Conservation (phyloP, 2,888 invertebrate genomes). For the Clusia tigrina region DNA sequence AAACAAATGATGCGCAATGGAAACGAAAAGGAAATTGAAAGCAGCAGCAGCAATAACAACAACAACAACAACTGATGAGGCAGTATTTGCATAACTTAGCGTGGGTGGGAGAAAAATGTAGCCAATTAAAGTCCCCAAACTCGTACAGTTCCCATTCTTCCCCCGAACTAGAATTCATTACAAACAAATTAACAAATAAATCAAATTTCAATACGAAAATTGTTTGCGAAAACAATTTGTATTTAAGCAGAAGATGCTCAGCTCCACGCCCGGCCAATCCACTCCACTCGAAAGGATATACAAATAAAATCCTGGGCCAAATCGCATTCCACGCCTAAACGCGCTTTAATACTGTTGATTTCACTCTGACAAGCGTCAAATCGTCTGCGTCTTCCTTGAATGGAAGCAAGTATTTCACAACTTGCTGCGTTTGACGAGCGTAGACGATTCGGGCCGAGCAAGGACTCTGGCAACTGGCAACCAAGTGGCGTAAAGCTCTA, state of each 20-base stretch:
- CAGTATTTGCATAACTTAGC: no score
- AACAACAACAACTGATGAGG: slow-evolving; percentile 38
- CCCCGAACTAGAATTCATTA: slow-evolving; percentile 55
- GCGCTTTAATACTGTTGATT: slow-evolving; percentile 32
- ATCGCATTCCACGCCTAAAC: slow-evolving; percentile 49
- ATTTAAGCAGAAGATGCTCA: slow-evolving; percentile 18
- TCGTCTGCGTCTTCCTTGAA: slow-evolving; percentile 34
- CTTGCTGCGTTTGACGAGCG: background rate
- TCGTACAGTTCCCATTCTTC: slow-evolving; percentile 12
- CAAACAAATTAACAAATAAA: slow-evolving; percentile 65
- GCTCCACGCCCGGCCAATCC: background rate
- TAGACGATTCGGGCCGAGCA: background rate
- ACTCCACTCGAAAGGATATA: no score
- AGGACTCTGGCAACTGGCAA: slow-evolving; percentile 16
- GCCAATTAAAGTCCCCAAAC: slow-evolving; percentile 50
- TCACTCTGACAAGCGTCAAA: slow-evolving; percentile 52
- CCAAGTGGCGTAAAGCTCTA: slow-evolving; percentile 44
- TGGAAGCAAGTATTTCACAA: slow-evolving; percentile 29
- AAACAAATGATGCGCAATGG: slow-evolving; percentile 3
- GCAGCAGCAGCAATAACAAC: slow-evolving; percentile 32
- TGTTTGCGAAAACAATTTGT: slow-evolving; percentile 61
- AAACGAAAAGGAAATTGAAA: slow-evolving; percentile 12
- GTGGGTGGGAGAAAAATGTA: no score
- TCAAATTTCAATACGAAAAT: slow-evolving; percentile 64
- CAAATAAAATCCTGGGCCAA: slow-evolving; percentile 25